Evolutionary conservation across 2,888 invertebrate genomes (phyloP), one percentile per base, ranked within the genome.

Genomic region (Chorisops tibialis): DNA sequence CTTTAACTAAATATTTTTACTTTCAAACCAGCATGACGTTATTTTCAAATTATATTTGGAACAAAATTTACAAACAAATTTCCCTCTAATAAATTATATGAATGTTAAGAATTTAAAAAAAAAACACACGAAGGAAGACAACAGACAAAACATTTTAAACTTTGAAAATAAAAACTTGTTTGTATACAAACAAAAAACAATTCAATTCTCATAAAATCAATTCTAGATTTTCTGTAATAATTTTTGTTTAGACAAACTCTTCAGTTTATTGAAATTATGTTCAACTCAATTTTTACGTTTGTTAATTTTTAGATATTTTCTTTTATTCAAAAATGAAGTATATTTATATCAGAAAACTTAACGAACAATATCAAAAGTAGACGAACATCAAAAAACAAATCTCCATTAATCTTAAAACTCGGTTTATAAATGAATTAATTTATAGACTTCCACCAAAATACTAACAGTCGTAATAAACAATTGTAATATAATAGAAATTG

Each of bases 81-180:
- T 45, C 12, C 12, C 18, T 41, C 41, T 16, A 30, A 5, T 16
- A 16, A 54, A 43, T 45, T 56, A 24, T 52, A 43, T 56, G 43
- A n/a, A 19, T 41, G 30, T 43, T 54, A 3, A 14, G 41, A 43
- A 45, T 45, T 43, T 52, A 21, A 11, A 38, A 19, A 38, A 19
- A 19, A 38, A 19, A 54, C 24, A 56, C 56, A 56, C 24, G 35
- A 61, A 51, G 61, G 61, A 61, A 61, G 61, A 61, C 61, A 61
- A 61, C 61, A 61, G 61, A 61, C 51, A 61, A 22, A 47, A 43
- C 24, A 38, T 24, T 45, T 45, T 45, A 35, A 38, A 52, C 30
- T 50, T 35, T 35, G 11, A 9, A 19, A 35, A 50, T 47, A 1
- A 47, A n/a, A 30, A 30, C 9, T 30, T 30, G 30, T 30, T 30